phyloP scores from a whole-genome alignment of 2,113 vertebrate genomes.

The Fregata magnificens region DNA sequence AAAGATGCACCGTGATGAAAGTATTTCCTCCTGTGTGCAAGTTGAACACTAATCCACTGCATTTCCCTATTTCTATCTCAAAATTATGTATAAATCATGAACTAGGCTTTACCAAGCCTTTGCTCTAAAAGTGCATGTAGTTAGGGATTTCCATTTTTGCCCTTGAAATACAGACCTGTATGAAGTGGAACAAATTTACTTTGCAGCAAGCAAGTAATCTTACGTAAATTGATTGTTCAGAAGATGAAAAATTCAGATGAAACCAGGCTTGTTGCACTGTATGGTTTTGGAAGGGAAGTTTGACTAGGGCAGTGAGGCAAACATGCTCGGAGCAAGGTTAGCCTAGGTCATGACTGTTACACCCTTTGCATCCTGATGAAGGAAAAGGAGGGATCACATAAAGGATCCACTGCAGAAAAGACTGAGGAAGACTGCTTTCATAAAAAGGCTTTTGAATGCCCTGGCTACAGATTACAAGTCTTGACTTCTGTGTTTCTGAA shows the following conservation, averaged over 20 bases:
- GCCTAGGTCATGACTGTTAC: accelerated
- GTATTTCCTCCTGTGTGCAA: not conserved
- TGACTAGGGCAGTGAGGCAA: not conserved
- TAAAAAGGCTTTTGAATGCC: not conserved
- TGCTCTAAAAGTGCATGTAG: not conserved
- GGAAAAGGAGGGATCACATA: not conserved
- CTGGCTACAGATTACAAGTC: not conserved
- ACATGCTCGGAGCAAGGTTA: not conserved
- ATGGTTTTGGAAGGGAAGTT: not conserved
- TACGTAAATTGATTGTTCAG: not conserved
- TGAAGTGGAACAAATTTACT: not conserved
- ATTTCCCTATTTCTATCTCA: not conserved
- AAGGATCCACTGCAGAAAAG: not conserved
- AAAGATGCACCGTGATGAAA: not conserved
- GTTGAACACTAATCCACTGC: not conserved
- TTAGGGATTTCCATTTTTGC: not conserved
- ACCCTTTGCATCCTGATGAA: not conserved
- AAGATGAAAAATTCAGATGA: not conserved
- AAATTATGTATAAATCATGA: not conserved
- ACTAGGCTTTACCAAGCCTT: not conserved
- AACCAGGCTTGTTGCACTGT: not conserved
- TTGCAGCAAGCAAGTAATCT: not conserved
- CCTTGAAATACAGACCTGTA: not conserved
- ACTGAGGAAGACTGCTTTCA: not conserved
- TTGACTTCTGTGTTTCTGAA: not conserved